Evolutionary conservation across 30 jellyfish, hydroid and myxozoan genomes (phyloP).

Genomic region (Hydra vulgaris): DNA sequence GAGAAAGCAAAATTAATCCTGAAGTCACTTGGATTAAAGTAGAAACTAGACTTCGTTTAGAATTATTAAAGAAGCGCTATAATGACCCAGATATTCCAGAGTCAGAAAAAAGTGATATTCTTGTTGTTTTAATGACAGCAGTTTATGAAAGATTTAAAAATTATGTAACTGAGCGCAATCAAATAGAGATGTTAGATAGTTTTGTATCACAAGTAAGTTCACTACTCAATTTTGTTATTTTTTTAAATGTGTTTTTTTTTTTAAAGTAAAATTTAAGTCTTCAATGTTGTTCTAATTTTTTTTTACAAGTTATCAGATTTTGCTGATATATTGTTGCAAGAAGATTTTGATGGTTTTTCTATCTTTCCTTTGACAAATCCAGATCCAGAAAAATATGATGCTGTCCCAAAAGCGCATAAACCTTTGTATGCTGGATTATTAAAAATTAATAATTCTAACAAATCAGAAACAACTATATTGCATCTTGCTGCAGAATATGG

Average conservation of each 20-base stretch:
- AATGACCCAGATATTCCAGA: neutral
- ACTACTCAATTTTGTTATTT: neutral
- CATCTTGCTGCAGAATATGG: conserved; percentile 70
- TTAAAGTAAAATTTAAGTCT: neutral
- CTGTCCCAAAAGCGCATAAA: neutral
- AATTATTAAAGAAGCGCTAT: neutral
- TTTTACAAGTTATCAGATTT: conserved; percentile 16
- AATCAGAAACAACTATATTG: conserved; percentile 37
- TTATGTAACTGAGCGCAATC: neutral
- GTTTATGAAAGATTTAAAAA: neutral
- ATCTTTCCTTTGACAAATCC: neutral
- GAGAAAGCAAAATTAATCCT: neutral
- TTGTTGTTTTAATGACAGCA: neutral
- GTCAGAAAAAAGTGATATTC: neutral
- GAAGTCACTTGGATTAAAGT: neutral
- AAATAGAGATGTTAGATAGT: neutral
- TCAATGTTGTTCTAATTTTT: neutral
- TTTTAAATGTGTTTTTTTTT: neutral
- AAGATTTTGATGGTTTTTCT: conserved; percentile 17
- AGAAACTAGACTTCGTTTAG: conserved; percentile 6
- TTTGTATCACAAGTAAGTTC: neutral
- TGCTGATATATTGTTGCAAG: conserved; percentile 17
- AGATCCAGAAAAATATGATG: neutral
- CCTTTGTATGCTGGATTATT: neutral
- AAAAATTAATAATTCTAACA: neutral